Evolutionary conservation across 2,888 invertebrate species (phyloP), one percentile per base, ranked within the genome.

Genomic region (Allolobophora icterica): DNA sequence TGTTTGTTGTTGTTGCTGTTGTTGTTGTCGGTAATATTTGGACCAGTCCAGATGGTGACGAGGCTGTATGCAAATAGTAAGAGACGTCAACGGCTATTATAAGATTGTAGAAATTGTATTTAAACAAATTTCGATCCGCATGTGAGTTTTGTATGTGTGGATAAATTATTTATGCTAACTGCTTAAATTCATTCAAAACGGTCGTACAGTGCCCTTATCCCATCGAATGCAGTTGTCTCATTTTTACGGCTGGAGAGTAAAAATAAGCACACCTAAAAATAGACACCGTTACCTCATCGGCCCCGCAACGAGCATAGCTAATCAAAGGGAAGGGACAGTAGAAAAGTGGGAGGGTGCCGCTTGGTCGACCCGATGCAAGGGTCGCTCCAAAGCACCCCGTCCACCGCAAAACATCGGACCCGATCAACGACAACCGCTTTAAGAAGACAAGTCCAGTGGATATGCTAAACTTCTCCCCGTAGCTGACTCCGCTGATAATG

Each of bases 251-350:
- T 8, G n/a, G 71, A 71, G 30, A n/a, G 71, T 71, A 71, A 71
- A 52, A 71, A 71, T 71, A n/a, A n/a, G 71, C n/a, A n/a, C 30
- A 11, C n/a, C 71, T 71, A 71, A 71, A 71, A 71, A 71, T 71
- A 71, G 71, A 71, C 13, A n/a, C 71, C 71, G 71, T 71, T 71
- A 71, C 71, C 71, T 71, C 71, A 71, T 71, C 71, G 71, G 71
- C 71, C 71, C n/a, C 71, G 30, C 71, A 71, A n/a, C 71, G 71
- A 71, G 71, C 30, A 71, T 71, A 71, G n/a, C 71, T 71, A 71
- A 71, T 71, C 71, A 71, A 71, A 71, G 71, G 71, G 71, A 71
- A 71, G 71, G 71, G 71, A 71, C 71, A n/a, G 1, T n/a, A 71
- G 71, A 71, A 71, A 71, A 71, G 71, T n/a, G 30, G 71, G 71